phyloP scores from a whole-genome alignment of 2,797 vertebrate species.

The Acipenser transmontanus region DNA sequence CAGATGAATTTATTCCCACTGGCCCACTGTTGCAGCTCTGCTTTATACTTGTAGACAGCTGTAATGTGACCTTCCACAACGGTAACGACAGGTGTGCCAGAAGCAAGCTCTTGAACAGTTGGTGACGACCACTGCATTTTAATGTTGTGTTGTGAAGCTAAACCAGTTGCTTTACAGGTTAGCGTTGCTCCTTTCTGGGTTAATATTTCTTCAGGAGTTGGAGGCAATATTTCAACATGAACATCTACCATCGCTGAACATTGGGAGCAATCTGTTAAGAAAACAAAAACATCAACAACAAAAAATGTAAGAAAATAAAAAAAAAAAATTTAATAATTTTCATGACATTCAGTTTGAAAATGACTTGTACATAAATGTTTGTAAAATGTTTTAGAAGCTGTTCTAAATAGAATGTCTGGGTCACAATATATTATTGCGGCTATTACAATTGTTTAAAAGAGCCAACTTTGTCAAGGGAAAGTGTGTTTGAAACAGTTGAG shows the following conservation, averaged over 20 bases:
- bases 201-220: conserved; percentile 33
- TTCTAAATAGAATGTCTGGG: no score
- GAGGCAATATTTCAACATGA: conserved; percentile 1
- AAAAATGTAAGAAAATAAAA: conserved; percentile 5
- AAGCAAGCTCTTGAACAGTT: background rate
- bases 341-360: no score
- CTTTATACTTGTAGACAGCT: background rate
- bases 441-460: background rate
- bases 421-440: no score
- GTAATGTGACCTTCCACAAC: rapidly evolving
- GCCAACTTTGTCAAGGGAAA: background rate
- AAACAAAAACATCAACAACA: background rate
- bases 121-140: background rate
- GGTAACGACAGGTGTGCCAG: background rate
- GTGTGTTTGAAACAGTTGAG: no score
- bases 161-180: background rate
- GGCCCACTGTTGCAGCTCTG: conserved; percentile 40
- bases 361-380: no score
- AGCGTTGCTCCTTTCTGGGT: background rate
- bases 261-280: rapidly evolving
- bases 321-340: no score
- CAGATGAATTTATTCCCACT: conserved; percentile 16
- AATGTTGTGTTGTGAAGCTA: background rate
- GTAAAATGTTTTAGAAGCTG: no score
- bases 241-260: rapidly evolving